Evolutionary conservation across 2,113 vertebrate species (phyloP), one percentile per base, ranked within the genome.

Genomic region (Junco hyemalis): DNA sequence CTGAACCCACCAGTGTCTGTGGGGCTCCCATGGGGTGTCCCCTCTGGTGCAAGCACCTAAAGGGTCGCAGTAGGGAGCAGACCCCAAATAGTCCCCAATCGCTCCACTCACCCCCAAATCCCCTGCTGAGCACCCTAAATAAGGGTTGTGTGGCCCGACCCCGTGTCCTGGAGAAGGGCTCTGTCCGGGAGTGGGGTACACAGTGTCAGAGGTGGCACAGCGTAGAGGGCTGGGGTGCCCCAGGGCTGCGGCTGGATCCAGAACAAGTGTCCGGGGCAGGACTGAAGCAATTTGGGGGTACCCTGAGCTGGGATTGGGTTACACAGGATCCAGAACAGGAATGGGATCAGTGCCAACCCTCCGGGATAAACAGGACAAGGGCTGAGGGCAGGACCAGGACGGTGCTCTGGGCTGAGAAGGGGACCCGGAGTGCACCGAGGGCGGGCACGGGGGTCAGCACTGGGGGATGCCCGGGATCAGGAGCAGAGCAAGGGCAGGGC

Each of bases 41-140:
- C 13, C 40, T 33, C 21, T 5, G 35, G 17, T 69, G 25, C 23
- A 19, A 8, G 44, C 5, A 25, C 8, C 57, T 29, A 18, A 10
- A 54, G 54, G 50, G 65, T 50, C 45, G 6, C 59, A 36, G 64
- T 0, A 3, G 18, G 38, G 5, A 29, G 19, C 12, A 51, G 42
- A 40, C 4, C 36, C 36, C n/a, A 14, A 11, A 59, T 5, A 9
- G 42, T 7, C 5, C 20, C 35, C 28, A 14, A 1, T 59, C 6
- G 3, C 10, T 4, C 5, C 28, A 1, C 5, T 6, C 19, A 13
- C 4, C 12, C 9, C 22, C 5, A 80, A 5, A 59, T 25, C 4
- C 24, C 8, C 31, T 2, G 33, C 0, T 19, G 54, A 54, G 25
- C 33, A 1, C 9, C 14, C 40, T 5, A 4, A 57, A 13, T 50